Conservation (phyloP, 2,113 vertebrate species). For the Todiramphus chloris region DNA sequence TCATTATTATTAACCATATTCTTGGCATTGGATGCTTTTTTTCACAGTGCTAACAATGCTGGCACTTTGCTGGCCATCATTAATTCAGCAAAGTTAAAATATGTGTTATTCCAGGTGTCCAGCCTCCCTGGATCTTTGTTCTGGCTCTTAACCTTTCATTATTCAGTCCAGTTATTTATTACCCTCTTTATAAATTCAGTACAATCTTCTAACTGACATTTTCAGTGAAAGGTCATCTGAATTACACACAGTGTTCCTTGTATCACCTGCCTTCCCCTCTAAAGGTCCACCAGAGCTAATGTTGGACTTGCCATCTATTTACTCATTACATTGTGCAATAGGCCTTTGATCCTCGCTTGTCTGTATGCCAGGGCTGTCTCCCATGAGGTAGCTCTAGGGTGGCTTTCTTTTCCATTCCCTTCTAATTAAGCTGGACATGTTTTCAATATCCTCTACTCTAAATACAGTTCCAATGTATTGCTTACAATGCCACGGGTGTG, state of each 20-base stretch:
- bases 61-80: background rate
- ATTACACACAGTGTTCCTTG: background rate
- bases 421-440: conserved; percentile 26
- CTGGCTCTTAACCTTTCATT: background rate
- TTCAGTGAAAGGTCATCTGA: conserved; percentile 51
- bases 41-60: rapidly evolving
- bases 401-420: background rate
- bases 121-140: background rate
- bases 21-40: background rate
- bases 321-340: conserved; percentile 33
- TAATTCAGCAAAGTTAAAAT: background rate
- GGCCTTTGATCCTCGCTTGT: background rate
- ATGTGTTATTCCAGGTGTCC: background rate
- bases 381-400: background rate
- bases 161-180: conserved; percentile 44
- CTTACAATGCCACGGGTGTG: background rate
- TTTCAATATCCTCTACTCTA: background rate
- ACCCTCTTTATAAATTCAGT: conserved; percentile 32
- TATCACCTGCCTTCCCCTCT: background rate
- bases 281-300: conserved; percentile 40
- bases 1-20: background rate
- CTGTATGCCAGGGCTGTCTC: background rate
- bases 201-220: conserved; percentile 51
- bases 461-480: background rate
- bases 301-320: conserved; percentile 33